phyloP scores from a whole-genome alignment of 2,888 invertebrate species.

The Monopis laevigella region DNA sequence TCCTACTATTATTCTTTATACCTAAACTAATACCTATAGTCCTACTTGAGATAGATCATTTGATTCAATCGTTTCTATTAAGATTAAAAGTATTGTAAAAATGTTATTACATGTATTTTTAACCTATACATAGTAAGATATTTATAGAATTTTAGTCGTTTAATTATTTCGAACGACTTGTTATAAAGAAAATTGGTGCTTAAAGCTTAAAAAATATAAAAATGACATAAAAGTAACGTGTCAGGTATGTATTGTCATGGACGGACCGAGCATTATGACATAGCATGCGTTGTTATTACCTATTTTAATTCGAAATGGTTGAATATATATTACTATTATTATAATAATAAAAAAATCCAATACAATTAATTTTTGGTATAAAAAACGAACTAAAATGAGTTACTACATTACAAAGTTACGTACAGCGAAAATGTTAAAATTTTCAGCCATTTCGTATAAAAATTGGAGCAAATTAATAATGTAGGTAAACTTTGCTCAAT shows the following conservation, averaged over 20 bases:
- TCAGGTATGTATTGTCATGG: conserved; percentile 59
- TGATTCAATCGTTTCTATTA: conserved; percentile 28
- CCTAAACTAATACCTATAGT: not conserved
- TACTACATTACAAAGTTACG: not conserved
- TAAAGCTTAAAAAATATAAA: conserved; percentile 63
- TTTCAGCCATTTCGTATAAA: conserved; percentile 38
- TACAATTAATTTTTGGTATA: not conserved
- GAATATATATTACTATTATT: conserved; percentile 14
- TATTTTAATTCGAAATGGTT: conserved; percentile 35
- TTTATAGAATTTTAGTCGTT: conserved; percentile 68
- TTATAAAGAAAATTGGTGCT: conserved; percentile 68
- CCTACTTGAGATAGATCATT: conserved; percentile 29
- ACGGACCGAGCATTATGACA: conserved; percentile 58
- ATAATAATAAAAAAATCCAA: not conserved
- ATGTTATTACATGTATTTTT: conserved; percentile 67
- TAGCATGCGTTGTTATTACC: conserved; percentile 65
- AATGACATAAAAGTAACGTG: conserved; percentile 30
- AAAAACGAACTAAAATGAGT: too few relatives aligned
- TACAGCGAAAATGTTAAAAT: not conserved
- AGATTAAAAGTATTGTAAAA: conserved; percentile 64
- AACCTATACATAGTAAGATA: conserved; percentile 68
- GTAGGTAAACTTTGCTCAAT: conserved; percentile 68
- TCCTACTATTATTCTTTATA: not conserved
- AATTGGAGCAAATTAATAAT: conserved; percentile 57
- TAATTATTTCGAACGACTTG: conserved; percentile 68